Conservation (phyloP, 2,113 vertebrate species). For the Pollachius pollachius region DNA sequence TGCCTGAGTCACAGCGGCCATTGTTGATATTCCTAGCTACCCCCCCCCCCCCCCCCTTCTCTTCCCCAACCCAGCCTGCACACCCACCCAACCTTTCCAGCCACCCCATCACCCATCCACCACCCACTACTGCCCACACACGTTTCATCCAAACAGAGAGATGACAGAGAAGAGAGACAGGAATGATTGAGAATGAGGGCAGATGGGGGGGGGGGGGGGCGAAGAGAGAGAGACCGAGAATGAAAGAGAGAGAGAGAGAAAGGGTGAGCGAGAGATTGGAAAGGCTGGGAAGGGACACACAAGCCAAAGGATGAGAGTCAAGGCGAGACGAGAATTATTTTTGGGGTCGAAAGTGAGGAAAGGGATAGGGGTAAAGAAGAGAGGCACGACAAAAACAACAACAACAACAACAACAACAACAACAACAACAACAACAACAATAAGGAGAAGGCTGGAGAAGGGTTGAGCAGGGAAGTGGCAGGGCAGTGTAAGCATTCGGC, state of each 20-base stretch:
- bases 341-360: too few relatives aligned
- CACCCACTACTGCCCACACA: not conserved
- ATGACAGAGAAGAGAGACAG: not conserved
- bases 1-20: slow-evolving; percentile 57
- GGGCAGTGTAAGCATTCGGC: too few relatives aligned
- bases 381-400: too few relatives aligned
- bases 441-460: too few relatives aligned
- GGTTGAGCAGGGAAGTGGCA: too few relatives aligned
- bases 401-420: too few relatives aligned
- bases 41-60: slow-evolving; percentile 23
- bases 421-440: too few relatives aligned
- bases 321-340: too few relatives aligned
- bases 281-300: too few relatives aligned
- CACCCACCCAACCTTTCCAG: slow-evolving; percentile 3
- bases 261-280: too few relatives aligned
- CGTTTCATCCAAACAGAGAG: slow-evolving; percentile 2
- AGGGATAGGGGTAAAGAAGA: not conserved
- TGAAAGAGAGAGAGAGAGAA: not conserved
- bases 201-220: not conserved
- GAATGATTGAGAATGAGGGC: not conserved
- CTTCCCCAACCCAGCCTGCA: not conserved
- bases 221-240: slow-evolving; percentile 11
- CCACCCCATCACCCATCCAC: too few relatives aligned
- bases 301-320: too few relatives aligned
- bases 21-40: slow-evolving; percentile 52